These are phyloP conservation scores for Rhynchomys soricoides DNA, from an alignment of 2,113 vertebrate species.

Conservation along the genomic window DNA sequence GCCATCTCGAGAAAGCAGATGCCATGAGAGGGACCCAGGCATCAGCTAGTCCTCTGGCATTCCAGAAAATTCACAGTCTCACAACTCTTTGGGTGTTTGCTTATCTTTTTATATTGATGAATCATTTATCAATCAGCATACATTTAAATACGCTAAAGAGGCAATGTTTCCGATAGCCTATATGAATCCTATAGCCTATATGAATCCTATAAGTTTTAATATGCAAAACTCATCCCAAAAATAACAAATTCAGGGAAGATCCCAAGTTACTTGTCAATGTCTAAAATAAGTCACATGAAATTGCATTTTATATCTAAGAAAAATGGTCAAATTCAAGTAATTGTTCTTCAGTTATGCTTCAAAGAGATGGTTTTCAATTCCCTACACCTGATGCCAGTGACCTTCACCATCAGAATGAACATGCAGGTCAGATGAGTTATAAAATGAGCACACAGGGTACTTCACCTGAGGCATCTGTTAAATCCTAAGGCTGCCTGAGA, in stretches of 20 bases:
- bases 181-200: not conserved
- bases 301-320: not conserved
- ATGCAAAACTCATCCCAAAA: not conserved
- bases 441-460: not conserved
- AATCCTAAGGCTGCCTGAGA: not conserved
- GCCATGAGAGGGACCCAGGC: fast-evolving
- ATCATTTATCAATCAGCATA: not conserved
- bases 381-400: not conserved
- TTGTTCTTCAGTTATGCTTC: not conserved
- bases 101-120: not conserved
- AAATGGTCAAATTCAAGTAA: not conserved
- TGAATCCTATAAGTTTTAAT: not conserved
- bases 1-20: not conserved
- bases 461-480: not conserved
- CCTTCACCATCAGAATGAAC: not conserved
- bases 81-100: not conserved
- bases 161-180: not conserved
- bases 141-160: not conserved
- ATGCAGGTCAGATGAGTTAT: not conserved
- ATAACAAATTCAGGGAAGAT: not conserved
- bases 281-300: not conserved
- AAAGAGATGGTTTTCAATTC: not conserved
- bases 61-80: not conserved
- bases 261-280: not conserved
- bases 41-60: not conserved